A percentile compares a stretch with the other conserved stretches of the same genome.
phyloP scores from a whole-genome alignment of 2,888 invertebrate species.

The Matsumyia berberina region DNA sequence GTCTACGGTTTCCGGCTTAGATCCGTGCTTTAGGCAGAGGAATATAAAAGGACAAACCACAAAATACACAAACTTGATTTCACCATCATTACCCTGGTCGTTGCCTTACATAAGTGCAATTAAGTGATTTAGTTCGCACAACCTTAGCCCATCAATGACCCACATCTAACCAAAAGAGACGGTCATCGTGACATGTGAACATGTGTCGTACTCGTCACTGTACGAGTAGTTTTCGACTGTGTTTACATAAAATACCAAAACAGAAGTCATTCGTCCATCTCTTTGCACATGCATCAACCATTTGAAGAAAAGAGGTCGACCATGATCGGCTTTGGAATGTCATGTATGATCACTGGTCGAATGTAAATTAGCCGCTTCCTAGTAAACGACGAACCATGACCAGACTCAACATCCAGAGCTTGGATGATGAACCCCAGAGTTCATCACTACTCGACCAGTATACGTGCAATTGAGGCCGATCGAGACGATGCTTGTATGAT shows the following conservation, averaged over 20 bases:
- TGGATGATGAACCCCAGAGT: conserved; percentile 36
- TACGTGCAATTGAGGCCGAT: conserved; percentile 66
- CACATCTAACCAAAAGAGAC: conserved; percentile 15
- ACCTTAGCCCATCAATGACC: conserved; percentile 58
- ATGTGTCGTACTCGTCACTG: neutral
- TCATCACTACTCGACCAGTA: conserved; percentile 52
- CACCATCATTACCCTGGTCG: too few relatives aligned
- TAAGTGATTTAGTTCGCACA: conserved; percentile 31
- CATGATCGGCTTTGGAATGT: conserved; percentile 13
- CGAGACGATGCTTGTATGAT: conserved; percentile 55
- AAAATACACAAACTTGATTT: too few relatives aligned
- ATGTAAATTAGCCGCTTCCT: conserved; percentile 65
- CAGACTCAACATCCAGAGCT: conserved; percentile 37
- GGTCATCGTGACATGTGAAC: conserved; percentile 9
- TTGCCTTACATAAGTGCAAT: neutral
- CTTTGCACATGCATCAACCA: neutral
- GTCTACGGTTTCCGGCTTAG: conserved; percentile 14
- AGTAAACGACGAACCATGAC: conserved; percentile 65
- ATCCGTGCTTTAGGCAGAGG: too few relatives aligned
- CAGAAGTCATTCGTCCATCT: conserved; percentile 7
- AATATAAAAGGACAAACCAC: too few relatives aligned
- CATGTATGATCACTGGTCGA: conserved; percentile 40
- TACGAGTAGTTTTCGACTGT: conserved; percentile 21
- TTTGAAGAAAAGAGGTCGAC: conserved; percentile 45
- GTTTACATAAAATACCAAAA: conserved; percentile 15